Base-by-base conservation (phyloP, 2,797 vertebrate species). In the Eutrigla gurnardus region DNA sequence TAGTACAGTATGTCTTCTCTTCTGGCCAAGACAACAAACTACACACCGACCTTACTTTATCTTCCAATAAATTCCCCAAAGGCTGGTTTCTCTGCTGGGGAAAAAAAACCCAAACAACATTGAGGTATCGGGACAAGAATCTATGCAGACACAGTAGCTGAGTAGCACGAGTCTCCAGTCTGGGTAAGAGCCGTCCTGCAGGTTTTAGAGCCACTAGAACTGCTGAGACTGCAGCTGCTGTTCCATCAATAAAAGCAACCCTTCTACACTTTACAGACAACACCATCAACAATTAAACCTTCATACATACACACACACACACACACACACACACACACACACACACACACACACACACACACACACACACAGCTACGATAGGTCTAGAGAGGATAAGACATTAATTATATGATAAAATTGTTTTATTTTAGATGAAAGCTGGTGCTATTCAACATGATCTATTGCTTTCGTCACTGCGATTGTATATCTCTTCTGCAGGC, bases 221-320 rank as follows among this genome's bases (percentile, higher is more conserved):
- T 85, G 86, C 82, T 86, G 82, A 89, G 49, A 32, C 58, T 54
- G 82, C 82, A 84, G 39, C 68, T 81, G 71, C 61, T 74, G 68
- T 32, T 79, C 62, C 66, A 78, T 77, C 72, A 75, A 85, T 85
- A 85, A 84, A 82, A 81, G 52, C 76, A 54, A 59, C 15, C 4
- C 52, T 18, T 76, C 46, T n/a, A 70, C 59, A 67, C 55, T 60
- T 46, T 36, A 75, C 47, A 65, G 37, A 82, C 74, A 78, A 59
- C 61, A 52, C 49, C 64, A 60, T 79, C 65, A 63, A 65, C 73
- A 59, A 47, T 6, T 43, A 49, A 46, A 77, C 70, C 35, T 50
- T 18, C 4, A 25, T 17, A 25, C 25, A 64, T 35, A 65, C 15
- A 59, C 33, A 57, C 42, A 72, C 36, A 72, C 18, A 61, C 60